Percentiles rank a stretch among this genome's conserved stretches.
Conservation (phyloP, 2,888 invertebrate genomes). For the Periphyllus acericola region DNA sequence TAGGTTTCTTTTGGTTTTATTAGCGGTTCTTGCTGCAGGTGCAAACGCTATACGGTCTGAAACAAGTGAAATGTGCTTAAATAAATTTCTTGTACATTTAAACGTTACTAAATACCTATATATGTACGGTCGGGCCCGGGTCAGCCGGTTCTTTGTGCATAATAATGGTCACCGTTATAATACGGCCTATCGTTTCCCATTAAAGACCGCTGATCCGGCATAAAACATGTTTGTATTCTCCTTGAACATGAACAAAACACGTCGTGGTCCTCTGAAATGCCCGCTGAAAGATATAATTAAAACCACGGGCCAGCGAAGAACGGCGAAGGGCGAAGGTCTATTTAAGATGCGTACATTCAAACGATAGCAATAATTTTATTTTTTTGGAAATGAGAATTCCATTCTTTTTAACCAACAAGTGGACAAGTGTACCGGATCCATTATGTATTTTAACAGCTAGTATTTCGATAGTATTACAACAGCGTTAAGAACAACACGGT, state of each 20-base stretch:
- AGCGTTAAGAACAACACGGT: conserved; percentile 30
- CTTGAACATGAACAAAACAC: not conserved
- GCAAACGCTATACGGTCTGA: not conserved
- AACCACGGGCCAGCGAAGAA: not conserved
- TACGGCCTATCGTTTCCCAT: not conserved
- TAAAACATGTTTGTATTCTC: not conserved
- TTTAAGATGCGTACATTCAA: no score
- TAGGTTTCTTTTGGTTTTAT: not conserved
- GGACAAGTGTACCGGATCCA: conserved; percentile 19
- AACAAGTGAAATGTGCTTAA: not conserved
- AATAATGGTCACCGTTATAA: conserved; percentile 10
- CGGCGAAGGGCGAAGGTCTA: not conserved
- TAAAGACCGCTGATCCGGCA: not conserved
- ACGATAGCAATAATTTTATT: conserved; percentile 39
- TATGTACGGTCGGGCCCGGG: not conserved
- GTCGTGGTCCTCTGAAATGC: no score
- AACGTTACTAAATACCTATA: not conserved
- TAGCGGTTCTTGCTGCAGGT: not conserved
- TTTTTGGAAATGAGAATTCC: conserved; percentile 24
- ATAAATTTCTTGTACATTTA: not conserved
- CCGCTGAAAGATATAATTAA: conserved; percentile 41
- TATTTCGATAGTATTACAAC: conserved; percentile 53
- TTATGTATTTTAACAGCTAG: conserved; percentile 50
- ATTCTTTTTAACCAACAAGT: conserved; percentile 12
- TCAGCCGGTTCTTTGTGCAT: not conserved